These are phyloP conservation scores for Eupeodes latifasciatus DNA, from an alignment of 2,888 invertebrate species.

Conservation along the genomic window DNA sequence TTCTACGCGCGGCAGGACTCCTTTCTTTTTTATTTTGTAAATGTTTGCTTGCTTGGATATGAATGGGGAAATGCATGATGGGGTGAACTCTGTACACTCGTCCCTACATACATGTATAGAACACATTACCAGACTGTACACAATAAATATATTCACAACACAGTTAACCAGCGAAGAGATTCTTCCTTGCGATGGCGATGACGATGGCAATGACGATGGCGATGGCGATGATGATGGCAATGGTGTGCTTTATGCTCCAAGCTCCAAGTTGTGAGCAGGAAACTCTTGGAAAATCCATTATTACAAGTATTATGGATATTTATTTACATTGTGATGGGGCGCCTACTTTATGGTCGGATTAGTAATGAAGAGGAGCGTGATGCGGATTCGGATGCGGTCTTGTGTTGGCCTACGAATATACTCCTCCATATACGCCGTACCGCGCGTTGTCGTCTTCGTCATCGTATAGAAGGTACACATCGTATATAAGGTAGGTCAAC, in stretches of 20 bases:
- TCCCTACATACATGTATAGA: too few species aligned
- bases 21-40: conserved; percentile 14
- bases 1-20: conserved; percentile 26
- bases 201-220: neutral
- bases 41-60: conserved; percentile 39
- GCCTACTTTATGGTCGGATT: conserved; percentile 54
- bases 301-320: conserved; percentile 58
- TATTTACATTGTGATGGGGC: conserved; percentile 57
- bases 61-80: conserved; percentile 37
- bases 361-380: conserved; percentile 43
- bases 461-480: too few species aligned
- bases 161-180: neutral
- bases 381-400: conserved; percentile 11
- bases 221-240: neutral
- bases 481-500: conserved; percentile 38
- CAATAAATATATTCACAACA: neutral
- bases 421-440: too few species aligned
- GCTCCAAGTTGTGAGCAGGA: conserved; percentile 23
- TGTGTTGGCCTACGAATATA: neutral
- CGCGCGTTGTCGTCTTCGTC: too few species aligned
- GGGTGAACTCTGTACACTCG: neutral
- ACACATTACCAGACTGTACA: neutral
- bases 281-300: conserved; percentile 46
- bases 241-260: conserved; percentile 12
- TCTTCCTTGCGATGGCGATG: conserved; percentile 19